Evolutionary conservation across 2,888 invertebrate genomes (phyloP), one percentile per base, ranked within the genome.

Genomic region (Orthosia gothica): DNA sequence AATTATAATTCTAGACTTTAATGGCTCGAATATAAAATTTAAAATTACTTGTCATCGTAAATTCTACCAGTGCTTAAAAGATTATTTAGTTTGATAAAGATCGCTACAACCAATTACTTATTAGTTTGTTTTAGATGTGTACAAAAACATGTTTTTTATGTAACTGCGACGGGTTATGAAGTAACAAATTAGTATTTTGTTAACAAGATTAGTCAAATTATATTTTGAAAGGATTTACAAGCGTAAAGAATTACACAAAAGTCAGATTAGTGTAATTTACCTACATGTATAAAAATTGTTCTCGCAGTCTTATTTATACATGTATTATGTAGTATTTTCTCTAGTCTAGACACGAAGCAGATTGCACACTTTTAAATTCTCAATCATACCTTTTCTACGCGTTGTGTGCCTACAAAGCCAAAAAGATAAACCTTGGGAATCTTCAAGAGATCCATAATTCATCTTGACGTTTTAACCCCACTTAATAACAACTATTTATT

Each of bases 401-500:
- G 15, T 13, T 26, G 15, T 20, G 7, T n/a, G 20, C n/a, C 4
- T 20, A 13, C 54, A 18, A 23, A 73, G 58, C 1, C 20, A 59
- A 1, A 40, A 55, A 52, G 68, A 20, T 20, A 57, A 76, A 69
- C 63, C 64, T 45, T 76, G 20, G 20, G n/a, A 68, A 55, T 23
- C 47, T 49, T 5, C 66, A 40, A 67, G 47, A 70, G 13, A 61
- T 61, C 50, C 40, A n/a, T 78, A 82, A 78, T 70, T 70, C 52
- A 70, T 49, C 74, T 61, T 57, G 74, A 78, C 82, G 70, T 82
- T 78, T 81, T 70, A 66, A 70, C 54, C 70, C 45, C 7, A 71
- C 75, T n/a, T 82, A 70, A 81, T 82, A 79, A 83, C 66, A 73
- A 73, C 58, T 62, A 79, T 81, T 82, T 71, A 69, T 68, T 7